A percentile compares a stretch with the other conserved stretches of the same genome.
These are phyloP conservation scores for Chaunax sp. DNA, from an alignment of 2,797 vertebrate genomes.

Conservation along the genomic window DNA sequence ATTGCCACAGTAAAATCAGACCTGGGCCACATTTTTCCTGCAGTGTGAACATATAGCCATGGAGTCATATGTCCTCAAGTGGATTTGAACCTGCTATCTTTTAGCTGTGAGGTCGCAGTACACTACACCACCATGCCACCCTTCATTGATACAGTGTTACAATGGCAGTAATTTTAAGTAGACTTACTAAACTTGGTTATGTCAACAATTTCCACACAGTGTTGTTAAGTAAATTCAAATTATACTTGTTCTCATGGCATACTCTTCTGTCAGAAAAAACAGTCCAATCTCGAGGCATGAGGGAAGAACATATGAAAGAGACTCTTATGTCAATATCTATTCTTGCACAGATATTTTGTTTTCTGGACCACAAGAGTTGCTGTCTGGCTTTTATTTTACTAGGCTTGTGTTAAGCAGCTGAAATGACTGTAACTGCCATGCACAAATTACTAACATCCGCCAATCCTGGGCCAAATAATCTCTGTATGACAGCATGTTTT, in stretches of 20 bases:
- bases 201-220: too few species aligned
- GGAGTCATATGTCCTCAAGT: too few species aligned
- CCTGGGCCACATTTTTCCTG: too few species aligned
- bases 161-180: too few species aligned
- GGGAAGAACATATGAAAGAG: conserved; percentile 52
- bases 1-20: too few species aligned
- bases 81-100: too few species aligned
- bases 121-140: too few species aligned
- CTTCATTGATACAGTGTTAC: too few species aligned
- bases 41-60: too few species aligned
- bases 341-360: conserved; percentile 69
- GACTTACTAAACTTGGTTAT: too few species aligned
- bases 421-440: conserved; percentile 58
- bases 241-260: conserved; percentile 65
- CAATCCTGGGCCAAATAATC: conserved; percentile 41
- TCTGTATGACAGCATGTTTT: conserved; percentile 28
- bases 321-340: conserved; percentile 72
- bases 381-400: conserved; percentile 69
- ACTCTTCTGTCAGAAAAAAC: conserved; percentile 61
- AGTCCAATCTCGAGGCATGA: conserved; percentile 43
- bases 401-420: conserved; percentile 60
- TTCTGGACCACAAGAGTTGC: conserved; percentile 64
- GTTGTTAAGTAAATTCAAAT: too few species aligned
- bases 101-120: too few species aligned
- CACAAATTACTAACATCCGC: conserved; percentile 56